Base-by-base conservation (phyloP, 2,113 vertebrate genomes). In the Clinocottus analis region DNA sequence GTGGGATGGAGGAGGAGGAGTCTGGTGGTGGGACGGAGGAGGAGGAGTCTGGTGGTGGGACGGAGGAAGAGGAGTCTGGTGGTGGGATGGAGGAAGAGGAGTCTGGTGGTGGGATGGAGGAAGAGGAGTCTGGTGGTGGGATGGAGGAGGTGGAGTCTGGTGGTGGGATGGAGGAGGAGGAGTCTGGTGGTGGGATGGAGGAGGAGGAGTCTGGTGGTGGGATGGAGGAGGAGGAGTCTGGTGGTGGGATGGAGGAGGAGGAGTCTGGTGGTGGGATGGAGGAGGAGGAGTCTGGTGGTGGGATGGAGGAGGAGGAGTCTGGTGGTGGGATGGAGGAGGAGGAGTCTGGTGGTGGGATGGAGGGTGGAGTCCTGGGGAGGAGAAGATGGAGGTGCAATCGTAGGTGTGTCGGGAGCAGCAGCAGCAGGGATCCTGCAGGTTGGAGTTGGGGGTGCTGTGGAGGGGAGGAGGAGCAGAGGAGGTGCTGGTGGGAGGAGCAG, bases 361-460 rank as follows among this genome's bases (percentile, higher is more conserved):
- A 84, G 55, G 62, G 16, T 10, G 37, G 64, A 66, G 53, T 12
- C 14, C 45, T 1, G 2, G 88, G 75, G 85, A 91, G 93, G 53
- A 64, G 90, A 0, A 89, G 27, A 79, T 94, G 0, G 94, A 91
- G 73, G 93, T 19, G 23, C 88, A 92, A 66, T 89, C 56, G 67
- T 93, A 89, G 65, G 90, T 82, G 14, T 92, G 91, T 89, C 92
- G 74, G 89, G 93, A 89, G 82, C 90, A 93, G 84, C 96, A 96
- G 79, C 43, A 85, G 82, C 96, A 97, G 0, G 91, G 68, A 25
- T 71, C 74, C n/a, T 80, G 90, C 19, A 86, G 91, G 45, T 90
- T 90, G 69, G 92, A 55, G 47, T 90, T 82, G 1, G 93, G 94
- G 5, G 96, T 95, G 74, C 95, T 85, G 72, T 96, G 96, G 74